A percentile compares a stretch with the other conserved stretches of the same genome.
phyloP scores from a whole-genome alignment of 2,888 invertebrate genomes.

The Erpobdella octoculata region DNA sequence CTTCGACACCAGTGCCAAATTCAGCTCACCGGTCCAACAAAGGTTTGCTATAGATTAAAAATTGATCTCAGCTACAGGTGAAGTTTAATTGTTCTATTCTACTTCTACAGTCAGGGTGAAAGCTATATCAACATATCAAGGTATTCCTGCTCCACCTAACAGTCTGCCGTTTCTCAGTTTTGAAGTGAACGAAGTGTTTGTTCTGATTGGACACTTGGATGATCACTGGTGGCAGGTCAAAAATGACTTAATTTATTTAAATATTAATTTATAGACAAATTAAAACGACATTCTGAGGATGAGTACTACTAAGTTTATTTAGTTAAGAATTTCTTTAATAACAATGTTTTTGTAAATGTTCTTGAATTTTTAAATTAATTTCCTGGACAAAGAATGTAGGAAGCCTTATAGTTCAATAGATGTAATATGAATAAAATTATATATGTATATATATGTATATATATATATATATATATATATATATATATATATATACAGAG shows the following conservation, averaged over 20 bases:
- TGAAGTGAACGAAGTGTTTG: conserved; percentile 45
- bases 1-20: neutral
- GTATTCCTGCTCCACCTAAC: conserved; percentile 40
- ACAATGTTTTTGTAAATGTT: neutral
- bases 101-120: conserved; percentile 26
- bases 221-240: conserved; percentile 50
- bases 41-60: neutral
- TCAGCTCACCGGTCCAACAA: conserved; percentile 2
- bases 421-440: no score
- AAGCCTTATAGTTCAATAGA: no score
- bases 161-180: conserved; percentile 40
- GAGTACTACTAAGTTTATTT: no score
- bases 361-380: no score
- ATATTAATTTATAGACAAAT: neutral
- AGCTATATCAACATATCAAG: conserved; percentile 34
- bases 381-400: no score
- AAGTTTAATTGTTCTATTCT: neutral
- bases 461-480: no score
- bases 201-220: conserved; percentile 45
- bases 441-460: no score
- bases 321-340: no score
- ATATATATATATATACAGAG: no score
- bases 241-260: neutral
- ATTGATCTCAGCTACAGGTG: neutral
- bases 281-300: neutral